Evolutionary conservation across 2,113 vertebrate species (phyloP).

Genomic region (Antigone vipio): DNA sequence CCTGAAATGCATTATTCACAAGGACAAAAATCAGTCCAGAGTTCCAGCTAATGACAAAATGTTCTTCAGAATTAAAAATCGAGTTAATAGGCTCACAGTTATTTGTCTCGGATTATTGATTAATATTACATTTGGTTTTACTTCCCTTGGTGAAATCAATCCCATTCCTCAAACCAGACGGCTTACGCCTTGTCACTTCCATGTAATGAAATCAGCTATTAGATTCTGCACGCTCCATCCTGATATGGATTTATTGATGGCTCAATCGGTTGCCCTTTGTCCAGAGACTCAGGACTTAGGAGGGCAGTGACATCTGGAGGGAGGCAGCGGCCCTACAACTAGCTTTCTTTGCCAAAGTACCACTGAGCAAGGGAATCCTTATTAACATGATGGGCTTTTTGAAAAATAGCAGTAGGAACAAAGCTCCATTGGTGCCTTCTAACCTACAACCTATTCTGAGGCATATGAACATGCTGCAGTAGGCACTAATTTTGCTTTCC

Average conservation of each 20-base stretch:
- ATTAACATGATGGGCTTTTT: neutral
- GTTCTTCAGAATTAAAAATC: conserved; percentile 11
- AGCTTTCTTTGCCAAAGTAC: neutral
- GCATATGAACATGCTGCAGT: neutral
- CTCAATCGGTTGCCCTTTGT: neutral
- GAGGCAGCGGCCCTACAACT: neutral
- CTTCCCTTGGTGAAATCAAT: conserved; percentile 36
- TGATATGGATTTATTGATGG: neutral
- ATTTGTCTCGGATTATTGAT: conserved; percentile 50
- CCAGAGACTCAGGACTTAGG: neutral
- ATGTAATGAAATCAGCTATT: conserved; percentile 1
- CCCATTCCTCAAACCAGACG: neutral
- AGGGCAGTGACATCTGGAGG: neutral
- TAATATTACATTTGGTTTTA: conserved; percentile 27
- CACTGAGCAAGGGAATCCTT: neutral
- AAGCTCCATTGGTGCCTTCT: neutral
- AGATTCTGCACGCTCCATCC: neutral
- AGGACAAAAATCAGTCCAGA: neutral
- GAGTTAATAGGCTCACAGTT: conserved; percentile 6
- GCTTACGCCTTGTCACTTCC: neutral
- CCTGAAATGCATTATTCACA: neutral
- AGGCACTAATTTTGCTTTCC: neutral
- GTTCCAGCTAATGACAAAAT: conserved; percentile 34
- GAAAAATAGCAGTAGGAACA: neutral
- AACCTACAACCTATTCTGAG: neutral